Evolutionary conservation across 2,888 invertebrate species (phyloP).

Genomic region (Onchidella celtica): DNA sequence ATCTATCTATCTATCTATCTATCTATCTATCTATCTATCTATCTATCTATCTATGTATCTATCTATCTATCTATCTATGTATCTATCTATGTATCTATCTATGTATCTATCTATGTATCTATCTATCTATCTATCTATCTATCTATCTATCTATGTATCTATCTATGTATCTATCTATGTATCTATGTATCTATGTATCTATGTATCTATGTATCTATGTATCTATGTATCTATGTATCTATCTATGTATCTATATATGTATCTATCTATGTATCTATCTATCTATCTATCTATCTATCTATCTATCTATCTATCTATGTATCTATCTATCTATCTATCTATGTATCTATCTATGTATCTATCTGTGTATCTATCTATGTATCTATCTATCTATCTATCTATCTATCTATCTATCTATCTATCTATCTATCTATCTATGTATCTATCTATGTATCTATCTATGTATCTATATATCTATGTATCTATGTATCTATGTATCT

Average conservation of each 20-base stretch:
- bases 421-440: background rate
- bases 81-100: background rate
- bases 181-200: conserved; percentile 3
- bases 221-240: background rate
- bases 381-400: background rate
- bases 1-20: no score
- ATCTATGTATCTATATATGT: no score
- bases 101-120: conserved; percentile 3
- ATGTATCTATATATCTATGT: no score
- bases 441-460: no score
- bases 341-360: no score
- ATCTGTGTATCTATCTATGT: no score
- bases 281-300: background rate
- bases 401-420: background rate
- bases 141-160: background rate
- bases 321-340: background rate
- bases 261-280: no score
- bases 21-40: no score
- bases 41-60: no score
- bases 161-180: conserved; percentile 2
- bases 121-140: background rate
- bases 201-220: background rate
- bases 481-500: no score
- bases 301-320: background rate
- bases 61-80: background rate